A percentile compares a stretch with the other conserved stretches of the same genome.
phyloP scores from a whole-genome alignment of 2,888 invertebrate genomes.

The Heliothis peltigera region DNA sequence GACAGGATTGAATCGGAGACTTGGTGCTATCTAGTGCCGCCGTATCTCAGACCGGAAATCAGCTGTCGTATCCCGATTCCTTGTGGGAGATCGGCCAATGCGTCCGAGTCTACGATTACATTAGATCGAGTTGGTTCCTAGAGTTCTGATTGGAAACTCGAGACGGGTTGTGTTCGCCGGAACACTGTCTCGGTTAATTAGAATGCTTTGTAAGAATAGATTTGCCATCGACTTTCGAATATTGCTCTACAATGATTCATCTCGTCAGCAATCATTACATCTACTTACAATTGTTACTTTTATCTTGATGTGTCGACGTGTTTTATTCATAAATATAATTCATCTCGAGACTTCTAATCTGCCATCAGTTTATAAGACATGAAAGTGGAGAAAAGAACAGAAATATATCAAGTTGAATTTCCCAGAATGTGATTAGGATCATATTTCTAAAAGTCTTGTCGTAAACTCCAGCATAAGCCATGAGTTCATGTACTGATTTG shows the following conservation, averaged over 20 bases:
- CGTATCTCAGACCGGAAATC: slow-evolving; percentile 81
- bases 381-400: slow-evolving; percentile 18
- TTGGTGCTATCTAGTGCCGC: slow-evolving; percentile 67
- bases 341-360: slow-evolving; percentile 22
- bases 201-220: slow-evolving; percentile 74
- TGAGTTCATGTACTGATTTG: slow-evolving; percentile 33
- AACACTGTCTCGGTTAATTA: slow-evolving; percentile 78
- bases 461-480: slow-evolving; percentile 14
- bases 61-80: slow-evolving; percentile 85
- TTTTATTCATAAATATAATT: slow-evolving; percentile 31
- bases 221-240: slow-evolving; percentile 69
- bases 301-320: slow-evolving; percentile 49
- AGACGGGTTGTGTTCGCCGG: slow-evolving; percentile 73
- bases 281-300: slow-evolving; percentile 45
- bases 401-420: slow-evolving; percentile 12
- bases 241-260: slow-evolving; percentile 57
- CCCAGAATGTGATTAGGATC: not conserved
- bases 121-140: slow-evolving; percentile 79
- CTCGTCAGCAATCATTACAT: slow-evolving; percentile 45
- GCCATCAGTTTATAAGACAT: slow-evolving; percentile 13
- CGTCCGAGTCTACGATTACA: slow-evolving; percentile 79
- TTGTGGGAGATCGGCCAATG: slow-evolving; percentile 84
- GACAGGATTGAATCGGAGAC: slow-evolving; percentile 60
- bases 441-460: not conserved
- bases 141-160: slow-evolving; percentile 78